A percentile compares a stretch with the other conserved stretches of the same genome.
Conservation (phyloP, 2,113 vertebrate genomes). For the Alligator mississippiensis region DNA sequence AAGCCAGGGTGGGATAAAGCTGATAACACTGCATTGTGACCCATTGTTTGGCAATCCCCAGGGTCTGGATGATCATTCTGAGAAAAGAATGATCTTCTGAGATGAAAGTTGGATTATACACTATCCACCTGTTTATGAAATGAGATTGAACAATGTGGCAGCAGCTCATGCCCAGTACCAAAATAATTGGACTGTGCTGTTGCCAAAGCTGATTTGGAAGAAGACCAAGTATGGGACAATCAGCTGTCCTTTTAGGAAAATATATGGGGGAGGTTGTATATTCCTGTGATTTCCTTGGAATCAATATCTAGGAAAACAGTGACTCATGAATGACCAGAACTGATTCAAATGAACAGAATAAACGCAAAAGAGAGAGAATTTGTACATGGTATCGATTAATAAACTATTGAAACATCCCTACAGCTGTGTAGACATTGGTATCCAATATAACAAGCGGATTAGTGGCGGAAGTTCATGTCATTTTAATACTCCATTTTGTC, state of each 20-base stretch:
- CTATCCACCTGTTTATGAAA: neutral
- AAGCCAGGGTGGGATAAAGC: neutral
- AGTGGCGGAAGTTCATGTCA: neutral
- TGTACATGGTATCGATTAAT: neutral
- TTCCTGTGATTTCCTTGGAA: neutral
- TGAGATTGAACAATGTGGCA: neutral
- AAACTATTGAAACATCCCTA: neutral
- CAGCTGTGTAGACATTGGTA: neutral
- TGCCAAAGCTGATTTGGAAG: neutral
- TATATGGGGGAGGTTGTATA: neutral
- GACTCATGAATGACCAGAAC: neutral
- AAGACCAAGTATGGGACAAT: neutral
- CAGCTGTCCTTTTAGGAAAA: neutral
- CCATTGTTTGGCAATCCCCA: neutral
- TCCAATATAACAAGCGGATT: neutral
- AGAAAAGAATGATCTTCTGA: neutral
- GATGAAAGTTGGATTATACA: neutral
- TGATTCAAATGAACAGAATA: neutral
- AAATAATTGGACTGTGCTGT: neutral
- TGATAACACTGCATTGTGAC: rapidly evolving
- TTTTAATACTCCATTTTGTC: neutral
- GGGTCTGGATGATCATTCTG: neutral
- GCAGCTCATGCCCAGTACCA: neutral
- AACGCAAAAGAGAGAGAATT: neutral
- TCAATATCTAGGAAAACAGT: neutral